phyloP scores from a whole-genome alignment of 2,888 invertebrate species.

The Macrosiphum euphorbiae region DNA sequence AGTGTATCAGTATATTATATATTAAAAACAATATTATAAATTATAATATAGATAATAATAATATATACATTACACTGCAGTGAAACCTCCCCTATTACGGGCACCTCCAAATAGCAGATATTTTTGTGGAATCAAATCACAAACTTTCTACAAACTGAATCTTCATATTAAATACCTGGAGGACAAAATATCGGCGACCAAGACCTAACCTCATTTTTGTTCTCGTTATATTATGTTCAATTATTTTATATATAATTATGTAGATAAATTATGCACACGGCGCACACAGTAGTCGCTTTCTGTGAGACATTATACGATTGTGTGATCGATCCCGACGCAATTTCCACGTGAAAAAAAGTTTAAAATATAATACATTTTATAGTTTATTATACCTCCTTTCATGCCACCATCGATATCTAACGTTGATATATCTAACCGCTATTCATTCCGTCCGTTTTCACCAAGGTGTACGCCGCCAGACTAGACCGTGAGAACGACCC shows the following conservation, averaged over 20 bases:
- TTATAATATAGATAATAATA: no score
- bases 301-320: background rate
- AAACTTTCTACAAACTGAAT: no score
- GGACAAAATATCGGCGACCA: background rate
- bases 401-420: background rate
- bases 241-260: no score
- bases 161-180: no score
- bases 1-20: background rate
- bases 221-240: no score
- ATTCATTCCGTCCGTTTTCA: background rate
- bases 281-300: no score
- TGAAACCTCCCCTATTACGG: background rate
- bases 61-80: background rate
- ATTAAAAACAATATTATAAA: background rate
- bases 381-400: background rate
- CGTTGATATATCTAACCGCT: background rate
- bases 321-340: no score
- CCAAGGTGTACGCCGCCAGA: background rate
- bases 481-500: background rate
- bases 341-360: background rate
- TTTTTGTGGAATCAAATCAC: no score
- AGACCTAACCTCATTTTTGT: background rate
- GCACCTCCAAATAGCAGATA: background rate
- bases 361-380: background rate
- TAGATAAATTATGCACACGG: no score